phyloP scores from a whole-genome alignment of 2,888 invertebrate genomes.

The Plagiodera versicolora region DNA sequence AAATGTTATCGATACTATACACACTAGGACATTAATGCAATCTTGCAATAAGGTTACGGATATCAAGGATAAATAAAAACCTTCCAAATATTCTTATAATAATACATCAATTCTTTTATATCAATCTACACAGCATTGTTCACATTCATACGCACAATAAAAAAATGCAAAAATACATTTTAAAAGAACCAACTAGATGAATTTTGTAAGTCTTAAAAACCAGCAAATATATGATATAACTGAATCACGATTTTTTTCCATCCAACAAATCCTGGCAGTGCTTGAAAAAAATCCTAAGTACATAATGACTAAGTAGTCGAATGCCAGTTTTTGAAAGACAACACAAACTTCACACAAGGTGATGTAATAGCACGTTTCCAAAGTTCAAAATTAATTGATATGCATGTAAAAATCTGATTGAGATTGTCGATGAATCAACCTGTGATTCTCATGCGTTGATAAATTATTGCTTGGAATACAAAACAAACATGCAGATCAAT shows the following conservation, averaged over 20 bases:
- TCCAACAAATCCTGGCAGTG: constrained; percentile 29
- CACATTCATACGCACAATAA: constrained; percentile 49
- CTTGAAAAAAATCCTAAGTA: constrained; percentile 26
- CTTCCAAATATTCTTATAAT: constrained; percentile 43
- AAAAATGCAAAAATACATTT: constrained; percentile 41
- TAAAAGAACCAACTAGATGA: constrained; percentile 20
- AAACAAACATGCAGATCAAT: constrained; percentile 25
- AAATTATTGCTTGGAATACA: constrained; percentile 21
- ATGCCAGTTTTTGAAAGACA: constrained; percentile 25
- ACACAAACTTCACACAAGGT: constrained; percentile 18
- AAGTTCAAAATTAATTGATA: constrained; percentile 18
- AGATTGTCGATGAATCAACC: constrained; percentile 14
- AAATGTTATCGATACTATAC: no score
- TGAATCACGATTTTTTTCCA: constrained; percentile 7
- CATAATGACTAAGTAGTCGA: constrained; percentile 24
- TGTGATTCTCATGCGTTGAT: constrained; percentile 2
- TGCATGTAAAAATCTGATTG: constrained; percentile 15
- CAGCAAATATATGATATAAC: constrained; percentile 20
- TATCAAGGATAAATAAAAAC: neutral
- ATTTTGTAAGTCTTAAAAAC: constrained; percentile 27
- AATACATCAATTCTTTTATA: constrained; percentile 51
- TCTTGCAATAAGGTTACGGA: neutral
- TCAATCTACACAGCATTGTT: constrained; percentile 51
- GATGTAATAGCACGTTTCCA: constrained; percentile 29
- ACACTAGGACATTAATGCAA: no score